Conservation (phyloP, 1,140 invertebrate species). For the Cylas formicarius region DNA sequence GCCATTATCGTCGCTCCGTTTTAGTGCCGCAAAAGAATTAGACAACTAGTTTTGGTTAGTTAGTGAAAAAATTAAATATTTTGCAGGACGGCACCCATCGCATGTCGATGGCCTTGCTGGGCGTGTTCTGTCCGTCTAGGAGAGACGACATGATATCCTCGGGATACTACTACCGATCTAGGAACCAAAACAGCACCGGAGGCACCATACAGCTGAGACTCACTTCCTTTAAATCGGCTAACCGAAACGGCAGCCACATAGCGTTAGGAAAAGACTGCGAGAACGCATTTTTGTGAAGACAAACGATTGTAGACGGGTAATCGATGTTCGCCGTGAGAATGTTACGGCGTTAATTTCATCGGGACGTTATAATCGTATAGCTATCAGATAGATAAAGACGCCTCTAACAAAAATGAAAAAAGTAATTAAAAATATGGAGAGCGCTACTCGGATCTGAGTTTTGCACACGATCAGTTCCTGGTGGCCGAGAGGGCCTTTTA, state of each 20-base stretch:
- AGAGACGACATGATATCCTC: conserved; percentile 13
- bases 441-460: no score
- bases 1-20: background rate
- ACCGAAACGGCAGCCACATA: conserved; percentile 3
- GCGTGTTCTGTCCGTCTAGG: conserved; percentile 19
- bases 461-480: no score
- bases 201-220: conserved; percentile 18
- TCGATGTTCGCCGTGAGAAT: no score
- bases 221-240: conserved; percentile 12
- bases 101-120: conserved; percentile 20
- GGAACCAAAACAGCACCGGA: conserved; percentile 17
- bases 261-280: background rate
- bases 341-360: no score
- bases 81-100: conserved; percentile 27
- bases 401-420: no score
- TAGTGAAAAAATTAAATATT: background rate
- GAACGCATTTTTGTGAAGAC: background rate
- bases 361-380: no score
- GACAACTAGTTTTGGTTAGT: background rate
- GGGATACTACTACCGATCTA: conserved; percentile 17
- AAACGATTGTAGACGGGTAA: no score
- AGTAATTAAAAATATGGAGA: no score
- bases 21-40: background rate
- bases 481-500: no score
- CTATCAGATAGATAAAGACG: no score